Conservation (phyloP, 2,797 vertebrate species). For the Darevskia nairensis region DNA sequence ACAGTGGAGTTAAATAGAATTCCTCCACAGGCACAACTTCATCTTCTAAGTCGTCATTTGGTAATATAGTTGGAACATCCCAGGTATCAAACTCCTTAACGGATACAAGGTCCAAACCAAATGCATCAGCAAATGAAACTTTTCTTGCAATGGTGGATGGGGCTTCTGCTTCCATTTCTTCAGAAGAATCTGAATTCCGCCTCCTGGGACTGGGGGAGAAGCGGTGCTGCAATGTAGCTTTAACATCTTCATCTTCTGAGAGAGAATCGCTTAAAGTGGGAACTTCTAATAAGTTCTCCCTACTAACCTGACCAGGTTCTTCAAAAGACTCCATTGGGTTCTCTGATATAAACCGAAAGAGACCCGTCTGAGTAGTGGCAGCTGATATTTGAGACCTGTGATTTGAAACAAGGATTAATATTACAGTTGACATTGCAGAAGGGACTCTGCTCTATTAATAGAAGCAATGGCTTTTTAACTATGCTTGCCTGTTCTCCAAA, state of each 20-base stretch:
- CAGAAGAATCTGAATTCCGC: constrained; percentile 83
- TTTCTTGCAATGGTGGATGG: constrained; percentile 81
- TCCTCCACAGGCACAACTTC: constrained; percentile 80
- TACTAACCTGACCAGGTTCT: constrained; percentile 74
- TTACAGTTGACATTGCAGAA: constrained; percentile 92
- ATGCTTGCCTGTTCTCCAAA: constrained; percentile 81
- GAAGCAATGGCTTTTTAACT: constrained; percentile 82
- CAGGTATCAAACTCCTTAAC: constrained; percentile 92
- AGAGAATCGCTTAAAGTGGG: constrained; percentile 72
- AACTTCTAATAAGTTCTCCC: constrained; percentile 81
- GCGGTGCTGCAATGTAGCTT: constrained; percentile 81
- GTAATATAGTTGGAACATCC: constrained; percentile 72
- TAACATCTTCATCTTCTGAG: constrained; percentile 78
- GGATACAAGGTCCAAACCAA: constrained; percentile 93
- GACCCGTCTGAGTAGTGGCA: constrained; percentile 78
- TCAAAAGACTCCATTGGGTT: constrained; percentile 90
- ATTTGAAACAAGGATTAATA: constrained; percentile 89
- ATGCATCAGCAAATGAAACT: constrained; percentile 96
- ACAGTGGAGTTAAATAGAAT: constrained; percentile 86
- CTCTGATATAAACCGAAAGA: constrained; percentile 80
- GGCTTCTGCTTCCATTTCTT: constrained; percentile 83
- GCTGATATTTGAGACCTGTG: constrained; percentile 88
- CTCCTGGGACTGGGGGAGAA: constrained; percentile 85
- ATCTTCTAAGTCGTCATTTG: constrained; percentile 62
- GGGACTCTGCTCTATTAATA: constrained; percentile 93